Percentiles rank a stretch among this genome's conserved stretches.
phyloP scores from a whole-genome alignment of 2,888 invertebrate species.

The Cephus spinipes region DNA sequence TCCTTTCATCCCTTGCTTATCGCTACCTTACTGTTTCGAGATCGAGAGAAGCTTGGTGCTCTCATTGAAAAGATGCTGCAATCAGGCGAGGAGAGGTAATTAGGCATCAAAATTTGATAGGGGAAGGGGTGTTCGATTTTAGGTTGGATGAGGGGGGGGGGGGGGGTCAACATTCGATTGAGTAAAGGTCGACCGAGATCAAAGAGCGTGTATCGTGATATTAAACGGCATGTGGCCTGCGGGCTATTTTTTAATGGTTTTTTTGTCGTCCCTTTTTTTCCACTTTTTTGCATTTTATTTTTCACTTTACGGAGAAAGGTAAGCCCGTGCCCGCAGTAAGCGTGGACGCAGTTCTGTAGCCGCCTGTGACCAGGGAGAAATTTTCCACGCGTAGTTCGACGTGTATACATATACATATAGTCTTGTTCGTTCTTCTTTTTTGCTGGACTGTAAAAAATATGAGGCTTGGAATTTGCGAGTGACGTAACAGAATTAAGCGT shows the following conservation, averaged over 20 bases:
- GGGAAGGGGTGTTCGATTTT: constrained; percentile 11
- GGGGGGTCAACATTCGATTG: background rate
- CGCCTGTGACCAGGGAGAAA: background rate
- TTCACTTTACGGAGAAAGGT: background rate
- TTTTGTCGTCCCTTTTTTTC: background rate
- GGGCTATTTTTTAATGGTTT: constrained; percentile 7
- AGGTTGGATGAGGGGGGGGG: constrained; percentile 17
- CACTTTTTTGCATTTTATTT: background rate
- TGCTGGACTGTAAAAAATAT: too few species aligned
- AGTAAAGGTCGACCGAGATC: constrained; percentile 9
- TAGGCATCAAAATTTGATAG: constrained; percentile 24
- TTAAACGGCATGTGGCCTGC: constrained; percentile 14
- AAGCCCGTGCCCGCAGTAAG: background rate
- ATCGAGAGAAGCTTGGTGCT: background rate
- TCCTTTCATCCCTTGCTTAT: constrained; percentile 10
- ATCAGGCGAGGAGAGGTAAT: constrained; percentile 33
- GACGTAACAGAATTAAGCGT: background rate
- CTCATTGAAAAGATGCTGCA: constrained; percentile 22
- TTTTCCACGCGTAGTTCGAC: background rate
- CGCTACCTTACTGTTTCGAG: background rate
- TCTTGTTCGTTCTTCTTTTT: background rate
- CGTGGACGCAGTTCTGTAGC: background rate
- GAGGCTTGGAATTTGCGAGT: background rate
- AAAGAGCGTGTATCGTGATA: constrained; percentile 18
- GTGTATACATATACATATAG: too few species aligned